Conservation (phyloP, 2,888 invertebrate species). For the Tetragnatha montana region DNA sequence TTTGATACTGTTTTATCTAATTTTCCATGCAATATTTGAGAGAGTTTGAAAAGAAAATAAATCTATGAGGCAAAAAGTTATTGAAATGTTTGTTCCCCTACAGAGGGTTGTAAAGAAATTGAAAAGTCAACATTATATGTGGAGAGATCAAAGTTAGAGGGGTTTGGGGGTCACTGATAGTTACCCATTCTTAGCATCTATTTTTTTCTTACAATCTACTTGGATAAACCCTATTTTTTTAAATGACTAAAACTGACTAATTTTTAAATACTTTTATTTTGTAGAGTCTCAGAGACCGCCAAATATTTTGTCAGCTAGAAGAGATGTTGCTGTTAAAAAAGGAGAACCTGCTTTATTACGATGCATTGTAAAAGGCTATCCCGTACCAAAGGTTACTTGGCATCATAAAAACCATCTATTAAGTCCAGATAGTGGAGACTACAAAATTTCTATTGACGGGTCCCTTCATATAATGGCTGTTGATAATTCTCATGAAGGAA, state of each 20-base stretch:
- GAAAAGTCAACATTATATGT: no score
- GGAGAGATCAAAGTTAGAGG: no score
- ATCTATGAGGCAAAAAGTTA: no score
- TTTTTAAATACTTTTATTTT: neutral
- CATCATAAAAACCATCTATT: slow-evolving; percentile 75
- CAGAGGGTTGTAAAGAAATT: no score
- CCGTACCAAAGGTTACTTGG: slow-evolving; percentile 72
- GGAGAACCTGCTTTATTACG: slow-evolving; percentile 73
- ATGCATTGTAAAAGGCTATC: slow-evolving; percentile 73
- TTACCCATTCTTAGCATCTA: no score
- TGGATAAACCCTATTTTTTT: no score
- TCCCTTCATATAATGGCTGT: slow-evolving; percentile 78
- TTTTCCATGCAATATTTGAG: no score
- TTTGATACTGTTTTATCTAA: no score
- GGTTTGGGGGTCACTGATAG: no score
- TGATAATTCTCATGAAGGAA: slow-evolving; percentile 85
- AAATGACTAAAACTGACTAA: neutral
- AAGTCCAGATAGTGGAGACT: slow-evolving; percentile 67
- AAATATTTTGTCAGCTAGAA: slow-evolving; percentile 49
- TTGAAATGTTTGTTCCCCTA: no score
- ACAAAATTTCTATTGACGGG: slow-evolving; percentile 71
- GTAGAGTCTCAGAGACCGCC: slow-evolving; percentile 41
- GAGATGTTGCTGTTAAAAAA: slow-evolving; percentile 72
- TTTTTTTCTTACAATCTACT: no score
- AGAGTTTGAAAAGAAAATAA: no score